Conservation (phyloP, 2,113 vertebrate species). For the Nymphicus hollandicus region DNA sequence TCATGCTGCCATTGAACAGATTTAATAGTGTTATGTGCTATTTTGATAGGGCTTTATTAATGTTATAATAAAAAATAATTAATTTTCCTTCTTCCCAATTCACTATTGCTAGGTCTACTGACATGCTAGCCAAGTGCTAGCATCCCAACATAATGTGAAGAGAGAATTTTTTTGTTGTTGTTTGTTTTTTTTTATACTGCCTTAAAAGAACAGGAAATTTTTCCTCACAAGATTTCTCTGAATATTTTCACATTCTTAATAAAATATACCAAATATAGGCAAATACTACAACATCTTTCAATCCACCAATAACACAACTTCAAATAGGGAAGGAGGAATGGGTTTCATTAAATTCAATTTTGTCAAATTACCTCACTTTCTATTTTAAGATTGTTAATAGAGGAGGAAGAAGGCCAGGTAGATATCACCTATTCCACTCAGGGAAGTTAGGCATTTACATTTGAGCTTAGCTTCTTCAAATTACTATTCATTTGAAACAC, state of each 20-base stretch:
- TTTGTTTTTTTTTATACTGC: neutral
- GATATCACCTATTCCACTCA: neutral
- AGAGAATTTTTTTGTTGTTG: neutral
- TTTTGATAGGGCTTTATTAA: slow-evolving; percentile 45
- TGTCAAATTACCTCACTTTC: neutral
- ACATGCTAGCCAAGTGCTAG: neutral
- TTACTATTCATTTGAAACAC: slow-evolving; percentile 28
- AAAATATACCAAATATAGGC: neutral
- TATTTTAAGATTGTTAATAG: neutral
- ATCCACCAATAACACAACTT: neutral
- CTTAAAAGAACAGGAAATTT: neutral
- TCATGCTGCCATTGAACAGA: slow-evolving; percentile 7
- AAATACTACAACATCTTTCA: neutral
- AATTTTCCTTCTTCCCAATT: neutral
- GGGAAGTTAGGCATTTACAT: neutral
- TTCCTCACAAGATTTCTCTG: neutral
- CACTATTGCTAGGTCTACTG: neutral
- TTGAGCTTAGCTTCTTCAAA: slow-evolving; percentile 18
- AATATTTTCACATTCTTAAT: neutral
- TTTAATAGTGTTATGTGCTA: neutral
- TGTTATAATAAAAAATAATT: slow-evolving; percentile 6
- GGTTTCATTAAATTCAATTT: neutral
- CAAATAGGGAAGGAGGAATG: neutral
- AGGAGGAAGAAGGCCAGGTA: neutral
- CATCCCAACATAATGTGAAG: neutral